Conservation (phyloP, 37 sponge, comb jelly and placozoan species). For the Spongilla lacustris region DNA sequence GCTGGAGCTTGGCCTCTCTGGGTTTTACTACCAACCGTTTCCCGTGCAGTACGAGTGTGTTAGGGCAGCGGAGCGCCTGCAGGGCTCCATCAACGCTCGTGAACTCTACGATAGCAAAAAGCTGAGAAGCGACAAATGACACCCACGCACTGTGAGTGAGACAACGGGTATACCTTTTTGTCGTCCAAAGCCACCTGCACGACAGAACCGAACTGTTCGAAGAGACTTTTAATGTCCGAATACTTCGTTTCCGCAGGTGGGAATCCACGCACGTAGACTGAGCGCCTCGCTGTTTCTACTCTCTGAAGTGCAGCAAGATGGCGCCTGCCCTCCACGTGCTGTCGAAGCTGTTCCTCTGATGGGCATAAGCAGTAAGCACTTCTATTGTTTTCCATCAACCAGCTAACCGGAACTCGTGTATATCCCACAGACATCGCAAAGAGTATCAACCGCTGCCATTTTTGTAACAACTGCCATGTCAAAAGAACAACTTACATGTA, state of each 20-base stretch:
- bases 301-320: conserved; percentile 20
- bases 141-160: not conserved
- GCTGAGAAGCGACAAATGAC: conserved; percentile 21
- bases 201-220: conserved; percentile 32
- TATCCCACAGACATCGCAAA: not conserved
- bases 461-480: not conserved
- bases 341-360: conserved; percentile 23
- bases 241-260: not conserved
- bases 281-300: conserved; percentile 6
- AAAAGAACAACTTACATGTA: not conserved
- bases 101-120: conserved; percentile 40
- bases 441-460: not conserved
- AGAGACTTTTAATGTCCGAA: not conserved
- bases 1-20: not conserved
- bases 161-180: not conserved
- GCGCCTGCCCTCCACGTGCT: conserved; percentile 40
- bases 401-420: not conserved
- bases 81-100: conserved; percentile 14
- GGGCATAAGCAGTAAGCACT: not conserved
- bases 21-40: conserved; percentile 46
- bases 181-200: conserved; percentile 7
- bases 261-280: conserved; percentile 57
- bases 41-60: conserved; percentile 16
- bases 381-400: not conserved
- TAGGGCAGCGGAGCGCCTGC: conserved; percentile 11